Percentiles rank a stretch among this genome's conserved stretches.
phyloP scores from a whole-genome alignment of 1,140 invertebrate genomes.

The Episyrphus balteatus region DNA sequence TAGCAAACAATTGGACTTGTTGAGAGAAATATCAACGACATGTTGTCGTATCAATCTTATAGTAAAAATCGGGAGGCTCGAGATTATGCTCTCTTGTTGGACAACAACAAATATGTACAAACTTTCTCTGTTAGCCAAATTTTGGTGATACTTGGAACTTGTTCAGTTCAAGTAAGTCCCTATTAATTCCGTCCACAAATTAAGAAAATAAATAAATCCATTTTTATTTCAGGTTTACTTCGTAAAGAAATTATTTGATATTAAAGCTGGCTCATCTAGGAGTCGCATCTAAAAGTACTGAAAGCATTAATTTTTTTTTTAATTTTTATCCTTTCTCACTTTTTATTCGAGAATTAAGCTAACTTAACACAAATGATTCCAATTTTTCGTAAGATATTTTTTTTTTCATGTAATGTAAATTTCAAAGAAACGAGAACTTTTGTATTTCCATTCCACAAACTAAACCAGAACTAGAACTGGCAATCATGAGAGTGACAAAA shows the following conservation, averaged over 20 bases:
- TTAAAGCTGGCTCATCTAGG: constrained; percentile 39
- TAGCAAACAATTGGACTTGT: constrained; percentile 62
- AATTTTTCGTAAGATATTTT: too few relatives aligned
- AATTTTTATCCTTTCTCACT: background rate
- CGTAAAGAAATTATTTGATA: constrained; percentile 76
- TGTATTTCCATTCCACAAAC: too few relatives aligned
- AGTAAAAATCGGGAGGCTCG: constrained; percentile 63
- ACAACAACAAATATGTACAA: constrained; percentile 77
- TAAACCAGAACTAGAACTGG: too few relatives aligned
- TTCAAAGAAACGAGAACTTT: too few relatives aligned
- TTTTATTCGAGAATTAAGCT: too few relatives aligned
- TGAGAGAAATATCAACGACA: constrained; percentile 75
- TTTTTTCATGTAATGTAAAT: too few relatives aligned
- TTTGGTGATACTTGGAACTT: constrained; percentile 64
- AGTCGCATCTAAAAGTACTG: constrained; percentile 23
- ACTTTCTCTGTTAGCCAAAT: constrained; percentile 81
- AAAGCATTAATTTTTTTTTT: background rate
- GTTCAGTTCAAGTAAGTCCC: constrained; percentile 37
- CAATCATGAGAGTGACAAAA: too few relatives aligned
- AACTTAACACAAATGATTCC: too few relatives aligned
- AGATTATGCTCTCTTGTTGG: constrained; percentile 67
- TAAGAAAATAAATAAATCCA: background rate
- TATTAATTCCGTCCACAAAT: background rate
- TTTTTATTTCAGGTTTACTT: constrained; percentile 63
- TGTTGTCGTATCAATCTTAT: constrained; percentile 71